Conservation (phyloP, 2,888 invertebrate species). For the Uropetala carovei region DNA sequence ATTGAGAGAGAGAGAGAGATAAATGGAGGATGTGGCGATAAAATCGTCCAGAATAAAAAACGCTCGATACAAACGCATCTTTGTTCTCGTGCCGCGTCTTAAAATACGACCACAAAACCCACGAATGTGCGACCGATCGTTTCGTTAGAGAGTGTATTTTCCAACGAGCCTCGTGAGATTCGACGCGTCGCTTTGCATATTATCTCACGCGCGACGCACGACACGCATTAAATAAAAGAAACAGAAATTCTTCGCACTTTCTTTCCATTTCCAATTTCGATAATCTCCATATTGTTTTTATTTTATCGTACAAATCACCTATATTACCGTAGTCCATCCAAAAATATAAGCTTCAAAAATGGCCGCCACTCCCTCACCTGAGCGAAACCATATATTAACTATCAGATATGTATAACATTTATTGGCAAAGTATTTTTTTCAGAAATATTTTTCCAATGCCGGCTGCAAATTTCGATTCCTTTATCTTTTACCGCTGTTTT, state of each 20-base stretch:
- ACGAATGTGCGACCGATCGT: not conserved
- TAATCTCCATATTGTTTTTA: too few species aligned
- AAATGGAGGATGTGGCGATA: conserved; percentile 25
- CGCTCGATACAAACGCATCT: not conserved
- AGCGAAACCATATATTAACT: too few species aligned
- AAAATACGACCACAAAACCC: too few species aligned
- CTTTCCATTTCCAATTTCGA: not conserved
- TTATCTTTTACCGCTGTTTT: conserved; percentile 25
- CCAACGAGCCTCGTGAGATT: not conserved
- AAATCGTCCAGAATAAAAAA: not conserved
- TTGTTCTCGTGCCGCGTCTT: conserved; percentile 4
- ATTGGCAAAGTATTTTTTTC: too few species aligned
- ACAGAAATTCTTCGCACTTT: not conserved
- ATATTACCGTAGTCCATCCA: too few species aligned
- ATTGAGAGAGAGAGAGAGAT: not conserved
- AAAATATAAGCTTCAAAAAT: too few species aligned
- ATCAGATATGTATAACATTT: too few species aligned
- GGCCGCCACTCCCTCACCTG: too few species aligned
- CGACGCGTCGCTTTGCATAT: not conserved
- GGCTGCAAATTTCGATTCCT: not conserved
- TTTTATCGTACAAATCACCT: too few species aligned
- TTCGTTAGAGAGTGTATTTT: not conserved
- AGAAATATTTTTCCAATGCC: too few species aligned
- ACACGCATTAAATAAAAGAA: not conserved
- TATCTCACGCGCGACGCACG: not conserved